A percentile compares a stretch with the other conserved stretches of the same genome.
phyloP scores from a whole-genome alignment of 2,888 invertebrate genomes.

The Oscheius sp. region DNA sequence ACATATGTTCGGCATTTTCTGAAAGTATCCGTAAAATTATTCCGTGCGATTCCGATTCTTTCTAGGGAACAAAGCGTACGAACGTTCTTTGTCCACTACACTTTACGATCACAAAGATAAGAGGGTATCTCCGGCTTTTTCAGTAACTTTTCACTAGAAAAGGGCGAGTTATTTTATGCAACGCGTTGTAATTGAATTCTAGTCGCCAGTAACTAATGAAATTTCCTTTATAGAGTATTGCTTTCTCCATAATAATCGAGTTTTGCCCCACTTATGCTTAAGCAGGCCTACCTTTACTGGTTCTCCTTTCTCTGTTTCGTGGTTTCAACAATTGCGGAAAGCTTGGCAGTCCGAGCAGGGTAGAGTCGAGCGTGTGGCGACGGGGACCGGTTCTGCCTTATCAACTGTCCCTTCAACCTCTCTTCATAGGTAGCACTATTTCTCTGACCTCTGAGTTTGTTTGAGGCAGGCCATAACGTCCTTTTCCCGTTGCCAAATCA shows the following conservation, averaged over 20 bases:
- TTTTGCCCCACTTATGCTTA: too few relatives aligned
- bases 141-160: too few relatives aligned
- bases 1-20: slow-evolving; percentile 42
- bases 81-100: too few relatives aligned
- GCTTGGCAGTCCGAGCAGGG: slow-evolving; percentile 12
- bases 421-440: slow-evolving; percentile 1
- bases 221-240: too few relatives aligned
- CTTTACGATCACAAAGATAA: too few relatives aligned
- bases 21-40: too few relatives aligned
- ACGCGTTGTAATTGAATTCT: background rate
- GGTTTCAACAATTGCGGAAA: background rate
- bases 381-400: slow-evolving; percentile 31
- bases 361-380: slow-evolving; percentile 24
- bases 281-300: background rate
- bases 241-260: background rate
- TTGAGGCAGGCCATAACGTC: background rate
- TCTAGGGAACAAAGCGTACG: too few relatives aligned
- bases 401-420: slow-evolving; percentile 25
- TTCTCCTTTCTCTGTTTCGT: background rate
- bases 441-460: background rate
- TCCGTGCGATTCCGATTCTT: too few relatives aligned
- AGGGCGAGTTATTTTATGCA: background rate
- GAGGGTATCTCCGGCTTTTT: too few relatives aligned
- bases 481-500: background rate
- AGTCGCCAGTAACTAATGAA: background rate